Evolutionary conservation across 2,888 invertebrate species (phyloP).

Genomic region (Terebella lapidaria): DNA sequence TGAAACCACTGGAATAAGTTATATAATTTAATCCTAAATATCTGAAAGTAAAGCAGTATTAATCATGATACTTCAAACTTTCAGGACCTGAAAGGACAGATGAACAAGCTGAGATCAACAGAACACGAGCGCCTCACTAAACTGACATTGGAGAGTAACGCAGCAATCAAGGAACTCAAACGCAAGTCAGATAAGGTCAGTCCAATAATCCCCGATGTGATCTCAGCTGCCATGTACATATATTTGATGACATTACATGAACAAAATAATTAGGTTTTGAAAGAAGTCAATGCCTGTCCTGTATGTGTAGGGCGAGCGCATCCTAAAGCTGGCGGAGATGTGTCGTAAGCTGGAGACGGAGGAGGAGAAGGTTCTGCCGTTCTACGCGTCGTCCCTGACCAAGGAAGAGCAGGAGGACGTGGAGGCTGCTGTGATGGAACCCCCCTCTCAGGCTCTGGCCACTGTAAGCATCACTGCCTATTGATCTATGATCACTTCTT

Average conservation of each 20-base stretch:
- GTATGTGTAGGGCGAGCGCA: constrained; percentile 43
- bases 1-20: no score
- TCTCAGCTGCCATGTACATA: no score
- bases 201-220: no score
- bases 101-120: constrained; percentile 50
- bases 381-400: constrained; percentile 50
- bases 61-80: neutral
- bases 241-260: no score
- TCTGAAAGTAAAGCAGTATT: no score
- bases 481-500: no score
- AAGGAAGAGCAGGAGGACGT: constrained; percentile 50
- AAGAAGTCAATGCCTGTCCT: no score
- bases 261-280: no score
- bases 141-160: constrained; percentile 49
- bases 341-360: constrained; percentile 53
- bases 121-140: constrained; percentile 49
- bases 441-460: constrained; percentile 43
- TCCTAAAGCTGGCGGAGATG: constrained; percentile 51
- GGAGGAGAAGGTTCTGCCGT: constrained; percentile 54
- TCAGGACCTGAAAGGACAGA: constrained; percentile 49
- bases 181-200: constrained; percentile 43
- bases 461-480: constrained; percentile 32
- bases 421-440: constrained; percentile 41
- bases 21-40: neutral
- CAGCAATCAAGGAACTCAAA: constrained; percentile 46